Evolutionary conservation across 2,113 vertebrate genomes (phyloP), one percentile per base, ranked within the genome.

Genomic region (Cervus canadensis): DNA sequence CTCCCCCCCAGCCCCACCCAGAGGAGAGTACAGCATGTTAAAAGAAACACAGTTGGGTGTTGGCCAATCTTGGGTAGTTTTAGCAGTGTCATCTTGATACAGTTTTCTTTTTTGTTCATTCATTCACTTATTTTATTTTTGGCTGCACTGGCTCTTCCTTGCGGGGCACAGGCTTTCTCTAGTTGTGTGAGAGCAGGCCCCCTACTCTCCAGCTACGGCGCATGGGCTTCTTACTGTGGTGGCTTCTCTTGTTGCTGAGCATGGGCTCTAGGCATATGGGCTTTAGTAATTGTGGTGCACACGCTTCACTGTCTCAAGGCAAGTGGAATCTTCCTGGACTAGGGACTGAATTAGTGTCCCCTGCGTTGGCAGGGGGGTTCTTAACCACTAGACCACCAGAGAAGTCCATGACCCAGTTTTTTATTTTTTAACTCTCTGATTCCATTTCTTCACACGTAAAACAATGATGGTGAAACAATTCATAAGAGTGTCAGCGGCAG

Each of bases 201-300:
- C 67, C n/a, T 43, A 7, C 40, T 76, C 71, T 26, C 71, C 23
- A 26, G 36, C 0, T 2, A 26, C 1, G 0, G 40, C 2, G 40
- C 71, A 15, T 1, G 6, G 23, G 23, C 36, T 76, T 76, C 12
- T 76, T 7, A 4, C 1, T 26, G 23, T 14, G 71, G 23, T 1
- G 40, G 71, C 40, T 26, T 26, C 36, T 43, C 71, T 43, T 7
- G 71, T 19, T 76, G 71, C 71, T 26, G 71, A 43, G 71, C 36
- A 14, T 1, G 3, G 36, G 36, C 23, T 26, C 71, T 43, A 40
- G 21, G 36, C 11, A 4, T 0, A 0, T 3, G 36, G 36, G 71
- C 23, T 76, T 43, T 11, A 76, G 36, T 14, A 43, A 25, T 2
- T 7, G 21, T 7, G 36, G 21, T 43, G n/a, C 6, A 14, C 21